Base-by-base conservation (phyloP, 2,888 invertebrate species). In the Adelphocoris suturalis region DNA sequence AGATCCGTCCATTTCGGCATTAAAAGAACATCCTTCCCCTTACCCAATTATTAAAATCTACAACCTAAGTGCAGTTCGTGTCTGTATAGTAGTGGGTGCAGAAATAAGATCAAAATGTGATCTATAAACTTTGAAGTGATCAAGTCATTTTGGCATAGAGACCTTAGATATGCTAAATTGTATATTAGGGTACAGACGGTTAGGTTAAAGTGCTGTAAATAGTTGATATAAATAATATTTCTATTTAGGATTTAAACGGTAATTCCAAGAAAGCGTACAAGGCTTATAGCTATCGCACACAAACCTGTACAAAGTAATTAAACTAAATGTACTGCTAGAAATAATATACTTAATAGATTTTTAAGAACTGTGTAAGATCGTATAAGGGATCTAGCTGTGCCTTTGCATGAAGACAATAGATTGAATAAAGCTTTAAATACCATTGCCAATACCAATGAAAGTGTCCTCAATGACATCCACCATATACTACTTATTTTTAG, bases 391-490 rank as follows among this genome's bases (percentile, higher is more conserved):
- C 82, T 91, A 91, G 91, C 85, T 88, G 91, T 91, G 90, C 91
- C 91, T 91, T 89, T 91, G 90, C 90, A 90, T 90, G 88, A 86
- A 90, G 91, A 91, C 91, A 91, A 91, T 91, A 91, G 91, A 90
- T 85, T 61, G 90, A 90, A 90, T 82, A 61, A 91, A 91, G 91
- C 91, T 91, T 91, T 91, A 91, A 90, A 91, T 89, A 37, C 88
- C 68, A 91, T 91, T 91, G 90, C 91, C 87, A 91, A 85, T 89
- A 84, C 82, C 68, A 86, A 89, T 81, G 47, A 87, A 89, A 89
- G 89, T 89, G 89, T 89, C 89, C 82, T 89, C 81, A 87, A 61
- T 76, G 52, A 78, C 76, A 88, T 55, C 88, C 78, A 78, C 52
- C 88, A 76, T 78, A 61, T 82, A 47, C 27, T 46, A 75, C 37